These are phyloP conservation scores for Paralichthys olivaceus DNA, from an alignment of 2,113 vertebrate genomes.

Conservation along the genomic window DNA sequence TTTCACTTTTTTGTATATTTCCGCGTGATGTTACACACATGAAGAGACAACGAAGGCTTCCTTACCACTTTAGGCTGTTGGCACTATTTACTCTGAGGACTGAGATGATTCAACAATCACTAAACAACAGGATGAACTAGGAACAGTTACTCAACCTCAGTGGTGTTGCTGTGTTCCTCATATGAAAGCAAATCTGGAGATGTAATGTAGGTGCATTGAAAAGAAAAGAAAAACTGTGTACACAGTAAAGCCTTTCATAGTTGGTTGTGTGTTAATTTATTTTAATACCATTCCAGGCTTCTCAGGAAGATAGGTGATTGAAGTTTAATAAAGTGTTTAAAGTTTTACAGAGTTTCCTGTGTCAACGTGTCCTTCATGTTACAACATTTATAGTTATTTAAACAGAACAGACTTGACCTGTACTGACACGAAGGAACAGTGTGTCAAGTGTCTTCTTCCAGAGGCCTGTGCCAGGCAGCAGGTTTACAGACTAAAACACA, in stretches of 20 bases:
- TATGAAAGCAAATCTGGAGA: neutral
- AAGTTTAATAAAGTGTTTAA: constrained; percentile 77
- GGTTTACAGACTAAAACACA: neutral
- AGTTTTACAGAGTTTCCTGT: constrained; percentile 33
- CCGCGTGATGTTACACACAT: constrained; percentile 5
- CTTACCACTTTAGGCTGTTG: constrained; percentile 9
- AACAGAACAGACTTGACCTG: neutral
- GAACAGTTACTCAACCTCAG: constrained; percentile 4
- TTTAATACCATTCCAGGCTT: constrained; percentile 72
- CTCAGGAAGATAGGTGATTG: constrained; percentile 80
- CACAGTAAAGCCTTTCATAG: constrained; percentile 58
- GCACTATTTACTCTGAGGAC: constrained; percentile 28
- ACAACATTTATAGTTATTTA: neutral
- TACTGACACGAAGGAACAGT: neutral
- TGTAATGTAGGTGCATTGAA: constrained; percentile 54
- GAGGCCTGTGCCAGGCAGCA: neutral
- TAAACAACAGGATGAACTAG: neutral
- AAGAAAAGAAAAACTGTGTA: constrained; percentile 40
- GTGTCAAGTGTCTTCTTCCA: neutral
- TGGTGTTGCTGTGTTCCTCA: constrained; percentile 31
- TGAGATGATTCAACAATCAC: constrained; percentile 26
- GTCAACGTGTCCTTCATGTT: neutral
- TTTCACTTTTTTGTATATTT: neutral
- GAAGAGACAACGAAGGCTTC: neutral
- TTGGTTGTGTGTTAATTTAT: constrained; percentile 81